phyloP scores from a whole-genome alignment of 2,113 vertebrate genomes.

The Seriola rivoliana region DNA sequence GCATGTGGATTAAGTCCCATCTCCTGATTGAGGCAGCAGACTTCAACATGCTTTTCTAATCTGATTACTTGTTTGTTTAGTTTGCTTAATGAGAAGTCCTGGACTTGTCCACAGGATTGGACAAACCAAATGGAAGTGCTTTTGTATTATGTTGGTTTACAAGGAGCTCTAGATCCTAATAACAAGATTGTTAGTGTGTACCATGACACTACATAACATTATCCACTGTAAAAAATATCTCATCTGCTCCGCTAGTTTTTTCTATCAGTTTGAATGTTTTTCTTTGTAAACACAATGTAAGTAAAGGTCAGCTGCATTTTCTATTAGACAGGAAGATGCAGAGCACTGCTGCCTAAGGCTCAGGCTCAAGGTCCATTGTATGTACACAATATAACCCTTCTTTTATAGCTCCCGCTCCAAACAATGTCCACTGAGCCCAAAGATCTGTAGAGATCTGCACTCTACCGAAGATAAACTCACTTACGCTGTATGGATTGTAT shows the following conservation, averaged over 20 bases:
- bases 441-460: conserved; percentile 40
- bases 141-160: conserved; percentile 19
- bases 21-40: conserved; percentile 67
- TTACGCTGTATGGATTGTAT: conserved; percentile 1
- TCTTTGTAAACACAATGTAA: conserved; percentile 16
- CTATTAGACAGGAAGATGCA: conserved; percentile 48
- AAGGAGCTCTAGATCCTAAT: conserved; percentile 1
- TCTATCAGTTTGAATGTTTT: background rate
- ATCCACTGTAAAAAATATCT: background rate
- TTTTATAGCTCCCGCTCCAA: conserved; percentile 31
- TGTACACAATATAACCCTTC: conserved; percentile 37
- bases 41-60: conserved; percentile 64
- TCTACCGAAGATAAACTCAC: conserved; percentile 16
- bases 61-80: conserved; percentile 72
- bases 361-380: conserved; percentile 38
- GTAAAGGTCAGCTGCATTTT: conserved; percentile 17
- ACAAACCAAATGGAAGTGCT: conserved; percentile 13
- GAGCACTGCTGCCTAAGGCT: conserved; percentile 22
- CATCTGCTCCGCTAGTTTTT: background rate
- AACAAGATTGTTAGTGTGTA: background rate
- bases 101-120: conserved; percentile 24
- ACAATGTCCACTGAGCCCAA: conserved; percentile 54
- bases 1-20: conserved; percentile 69
- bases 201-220: background rate
- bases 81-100: conserved; percentile 30